Conservation (phyloP, 2,113 vertebrate genomes). For the Cepphus grylle region DNA sequence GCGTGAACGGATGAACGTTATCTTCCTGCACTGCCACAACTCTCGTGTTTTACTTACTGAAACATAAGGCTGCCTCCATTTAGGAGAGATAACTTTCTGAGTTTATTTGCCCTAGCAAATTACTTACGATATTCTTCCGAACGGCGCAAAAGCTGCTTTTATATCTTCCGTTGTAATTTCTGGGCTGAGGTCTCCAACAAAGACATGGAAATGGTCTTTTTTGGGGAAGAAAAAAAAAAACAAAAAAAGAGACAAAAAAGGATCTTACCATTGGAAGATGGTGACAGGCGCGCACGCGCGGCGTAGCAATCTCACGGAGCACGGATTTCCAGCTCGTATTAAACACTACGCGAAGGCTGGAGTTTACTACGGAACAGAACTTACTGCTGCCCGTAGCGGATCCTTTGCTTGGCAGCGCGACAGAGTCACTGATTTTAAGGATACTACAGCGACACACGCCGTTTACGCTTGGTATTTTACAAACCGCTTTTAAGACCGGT, state of each 20-base stretch:
- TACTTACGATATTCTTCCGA: conserved; percentile 99
- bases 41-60: background rate
- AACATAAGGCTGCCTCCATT: background rate
- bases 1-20: background rate
- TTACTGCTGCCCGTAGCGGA: background rate
- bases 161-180: conserved; percentile 99
- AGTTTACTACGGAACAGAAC: background rate
- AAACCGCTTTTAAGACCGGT: background rate
- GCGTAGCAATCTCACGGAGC: background rate
- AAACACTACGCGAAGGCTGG: background rate
- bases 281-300: background rate
- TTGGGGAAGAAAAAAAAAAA: conserved; percentile 45
- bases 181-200: conserved; percentile 97
- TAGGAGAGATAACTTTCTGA: background rate
- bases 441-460: background rate
- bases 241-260: conserved; percentile 39
- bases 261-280: conserved; percentile 32
- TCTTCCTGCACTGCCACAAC: background rate
- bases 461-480: background rate
- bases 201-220: conserved; percentile 98
- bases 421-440: background rate
- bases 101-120: background rate
- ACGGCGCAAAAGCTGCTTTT: conserved; percentile 95
- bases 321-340: background rate
- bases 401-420: background rate